These are phyloP conservation scores for Tigriopus japonicus DNA, from an alignment of 1,140 invertebrate species.

Conservation along the genomic window DNA sequence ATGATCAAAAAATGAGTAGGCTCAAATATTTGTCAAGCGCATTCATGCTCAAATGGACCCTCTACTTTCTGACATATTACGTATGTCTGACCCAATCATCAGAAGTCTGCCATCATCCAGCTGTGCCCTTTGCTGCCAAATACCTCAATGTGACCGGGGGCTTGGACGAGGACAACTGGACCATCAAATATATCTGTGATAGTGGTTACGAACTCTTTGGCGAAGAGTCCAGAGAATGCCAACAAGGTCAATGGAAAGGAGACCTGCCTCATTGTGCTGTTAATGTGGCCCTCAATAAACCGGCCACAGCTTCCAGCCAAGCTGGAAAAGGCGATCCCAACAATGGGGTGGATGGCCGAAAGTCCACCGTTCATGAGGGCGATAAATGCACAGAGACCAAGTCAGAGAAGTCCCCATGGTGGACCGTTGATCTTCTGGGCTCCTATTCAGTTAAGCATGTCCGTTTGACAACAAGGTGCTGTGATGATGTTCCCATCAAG, in stretches of 20 bases:
- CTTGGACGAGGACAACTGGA: background rate
- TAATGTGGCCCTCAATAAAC: conserved; percentile 66
- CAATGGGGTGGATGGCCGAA: conserved; percentile 68
- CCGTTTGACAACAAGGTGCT: conserved; percentile 45
- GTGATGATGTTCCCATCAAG: conserved; percentile 31
- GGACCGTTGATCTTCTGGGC: conserved; percentile 64
- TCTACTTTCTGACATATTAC: background rate
- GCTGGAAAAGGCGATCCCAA: conserved; percentile 53
- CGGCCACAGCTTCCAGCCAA: conserved; percentile 69
- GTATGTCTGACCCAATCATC: background rate
- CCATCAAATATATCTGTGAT: conserved; percentile 13
- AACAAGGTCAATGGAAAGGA: background rate
- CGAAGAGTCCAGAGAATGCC: background rate
- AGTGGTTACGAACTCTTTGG: conserved; percentile 18
- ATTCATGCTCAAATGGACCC: background rate
- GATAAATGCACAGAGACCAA: conserved; percentile 63
- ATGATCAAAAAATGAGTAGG: no score
- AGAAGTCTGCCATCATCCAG: background rate
- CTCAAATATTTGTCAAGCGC: no score
- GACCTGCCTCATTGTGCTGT: conserved; percentile 25
- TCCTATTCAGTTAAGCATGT: conserved; percentile 64
- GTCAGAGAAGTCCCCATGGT: conserved; percentile 70
- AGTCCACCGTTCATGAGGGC: conserved; percentile 53
- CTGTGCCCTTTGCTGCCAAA: conserved; percentile 7
- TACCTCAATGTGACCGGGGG: background rate